Percentiles rank a stretch among this genome's conserved stretches.
Conservation (phyloP, 92 coral and sea anemone species). For the Heteractis magnifica region DNA sequence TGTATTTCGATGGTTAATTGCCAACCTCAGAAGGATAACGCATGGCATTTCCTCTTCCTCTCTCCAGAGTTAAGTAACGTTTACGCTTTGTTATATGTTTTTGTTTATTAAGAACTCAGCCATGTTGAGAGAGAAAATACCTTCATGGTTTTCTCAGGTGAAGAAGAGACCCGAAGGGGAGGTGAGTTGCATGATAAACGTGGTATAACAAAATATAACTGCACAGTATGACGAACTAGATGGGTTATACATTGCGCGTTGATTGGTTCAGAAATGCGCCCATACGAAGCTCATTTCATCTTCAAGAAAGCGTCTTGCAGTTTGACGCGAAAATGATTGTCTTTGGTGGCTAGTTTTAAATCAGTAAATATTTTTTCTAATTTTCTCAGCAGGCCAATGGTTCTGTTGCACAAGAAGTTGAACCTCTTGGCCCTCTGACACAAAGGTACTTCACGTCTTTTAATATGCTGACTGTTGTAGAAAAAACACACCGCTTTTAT, state of each 20-base stretch:
- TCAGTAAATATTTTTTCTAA: too few relatives aligned
- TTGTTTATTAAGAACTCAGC: constrained; percentile 60
- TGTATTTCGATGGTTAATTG: too few relatives aligned
- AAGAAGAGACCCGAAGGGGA: constrained; percentile 55
- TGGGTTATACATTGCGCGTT: too few relatives aligned
- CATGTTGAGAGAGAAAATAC: constrained; percentile 62
- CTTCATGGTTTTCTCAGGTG: constrained; percentile 69
- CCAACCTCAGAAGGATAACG: too few relatives aligned
- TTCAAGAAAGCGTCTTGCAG: too few relatives aligned
- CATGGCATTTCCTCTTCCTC: too few relatives aligned
- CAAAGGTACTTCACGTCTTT: constrained; percentile 13
- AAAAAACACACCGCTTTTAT: too few relatives aligned
- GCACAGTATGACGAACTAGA: not conserved
- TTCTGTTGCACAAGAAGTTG: constrained; percentile 24
- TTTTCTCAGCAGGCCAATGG: constrained; percentile 17
- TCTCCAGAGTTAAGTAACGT: too few relatives aligned
- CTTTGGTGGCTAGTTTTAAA: not conserved
- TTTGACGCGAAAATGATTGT: too few relatives aligned
- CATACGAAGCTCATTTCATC: too few relatives aligned
- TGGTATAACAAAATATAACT: not conserved
- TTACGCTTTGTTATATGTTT: not conserved
- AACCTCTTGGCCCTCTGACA: constrained; percentile 29
- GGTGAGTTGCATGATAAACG: not conserved
- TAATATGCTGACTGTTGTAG: not conserved
- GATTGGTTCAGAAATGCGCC: too few relatives aligned